These are phyloP conservation scores for Acipenser oxyrinchus DNA, from an alignment of 2,797 vertebrate species.

Conservation along the genomic window DNA sequence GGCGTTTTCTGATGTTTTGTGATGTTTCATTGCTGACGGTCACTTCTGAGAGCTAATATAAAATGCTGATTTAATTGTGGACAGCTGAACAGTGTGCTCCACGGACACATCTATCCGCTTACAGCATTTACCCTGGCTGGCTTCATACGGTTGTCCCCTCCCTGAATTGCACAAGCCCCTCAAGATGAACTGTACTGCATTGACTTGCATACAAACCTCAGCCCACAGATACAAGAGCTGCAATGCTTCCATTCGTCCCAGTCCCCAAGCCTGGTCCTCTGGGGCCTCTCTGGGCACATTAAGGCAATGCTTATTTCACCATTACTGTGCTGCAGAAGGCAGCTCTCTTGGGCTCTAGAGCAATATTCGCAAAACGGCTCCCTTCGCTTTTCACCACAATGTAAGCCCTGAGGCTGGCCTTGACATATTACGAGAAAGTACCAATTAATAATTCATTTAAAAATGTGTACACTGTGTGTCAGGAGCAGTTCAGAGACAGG, in stretches of 20 bases:
- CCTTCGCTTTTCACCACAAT: neutral
- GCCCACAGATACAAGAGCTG: neutral
- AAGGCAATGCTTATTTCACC: conserved; percentile 1
- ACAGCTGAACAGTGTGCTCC: no score
- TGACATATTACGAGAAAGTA: conserved; percentile 39
- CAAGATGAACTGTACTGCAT: neutral
- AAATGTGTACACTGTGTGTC: conserved; percentile 36
- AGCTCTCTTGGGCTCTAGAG: neutral
- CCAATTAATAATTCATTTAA: conserved; percentile 51
- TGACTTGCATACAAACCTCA: neutral
- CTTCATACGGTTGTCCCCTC: no score
- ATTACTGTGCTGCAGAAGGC: neutral
- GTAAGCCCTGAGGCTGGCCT: conserved; percentile 27
- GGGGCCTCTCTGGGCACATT: neutral
- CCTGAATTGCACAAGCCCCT: no score
- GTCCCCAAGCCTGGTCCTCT: neutral
- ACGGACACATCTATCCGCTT: no score
- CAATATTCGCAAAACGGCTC: neutral
- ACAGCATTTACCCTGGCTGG: no score
- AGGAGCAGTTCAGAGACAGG: conserved; percentile 21
- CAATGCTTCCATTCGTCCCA: neutral
- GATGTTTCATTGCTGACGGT: no score
- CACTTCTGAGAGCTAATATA: no score
- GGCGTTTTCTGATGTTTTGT: no score
- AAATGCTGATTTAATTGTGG: no score